Base-by-base conservation (phyloP, 1,140 invertebrate species). In the Musca domestica region DNA sequence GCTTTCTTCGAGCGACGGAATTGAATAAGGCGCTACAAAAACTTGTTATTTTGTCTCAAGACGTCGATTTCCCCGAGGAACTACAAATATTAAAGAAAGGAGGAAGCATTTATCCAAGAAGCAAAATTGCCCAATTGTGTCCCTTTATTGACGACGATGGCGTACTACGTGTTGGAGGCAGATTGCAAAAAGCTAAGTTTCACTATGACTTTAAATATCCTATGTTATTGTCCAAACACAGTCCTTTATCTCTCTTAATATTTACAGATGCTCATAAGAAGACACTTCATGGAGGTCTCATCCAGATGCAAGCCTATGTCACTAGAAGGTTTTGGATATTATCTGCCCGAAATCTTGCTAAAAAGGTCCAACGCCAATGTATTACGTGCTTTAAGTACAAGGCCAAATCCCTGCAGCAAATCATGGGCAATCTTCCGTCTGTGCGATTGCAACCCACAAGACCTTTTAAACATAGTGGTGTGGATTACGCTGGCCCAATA, bases 401-500 rank as follows among this genome's bases (percentile, higher is more conserved):
- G 30, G 49, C 61, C 15, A 46, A 10, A 19, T 9, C 52, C 3
- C 17, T 30, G 0, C 14, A 68, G 3, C 74, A 72, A 47, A 15
- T 74, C 6, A 83, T 83, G 79, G 78, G 73, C 14, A 51, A 79
- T 64, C 70, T 83, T 19, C 82, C 83, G 7, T 25, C 47, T 7
- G 54, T 64, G n/a, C 58, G 79, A 27, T 72, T 84, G 1, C 19
- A 67, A 20, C 67, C 71, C 17, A 58, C 74, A 0, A 54, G 66
- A 4, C 72, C 81, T 0, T 84, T 84, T 70, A 19, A n/a, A n/a
- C 70, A 76, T 19, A 67, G 69, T 9, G 83, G 83, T 3, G 69
- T 83, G 0, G 83, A 84, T 72, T 84, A 72, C 70, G 74, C 76
- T 2, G 0, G 47, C 6, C 81, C 82, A 0, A 73, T 84, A 48